Base-by-base conservation (phyloP, 1,140 invertebrate species). In the Ceratina japonica region DNA sequence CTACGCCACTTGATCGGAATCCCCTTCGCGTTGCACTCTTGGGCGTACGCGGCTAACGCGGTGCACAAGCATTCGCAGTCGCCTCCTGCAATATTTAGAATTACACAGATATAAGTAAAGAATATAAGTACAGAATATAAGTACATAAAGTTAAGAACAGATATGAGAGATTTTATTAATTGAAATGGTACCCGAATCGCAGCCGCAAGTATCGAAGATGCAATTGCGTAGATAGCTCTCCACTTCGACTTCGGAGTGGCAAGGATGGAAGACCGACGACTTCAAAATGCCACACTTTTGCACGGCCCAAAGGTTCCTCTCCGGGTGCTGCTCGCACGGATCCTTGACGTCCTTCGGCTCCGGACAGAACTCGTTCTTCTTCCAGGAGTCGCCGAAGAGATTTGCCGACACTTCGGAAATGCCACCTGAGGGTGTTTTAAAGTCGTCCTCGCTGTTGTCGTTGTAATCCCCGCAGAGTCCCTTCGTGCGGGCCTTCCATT, bases 401-500 rank as follows among this genome's bases (percentile, higher is more conserved):
- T 94, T 92, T 0, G 95, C 92, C 13, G 95, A 96, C 0, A 94
- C 95, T 88, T 97, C 96, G 2, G 95, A 91, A 27, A 95, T 89
- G 0, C 96, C 96, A 24, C 95, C 94, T 0, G 96, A 95, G 0
- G 97, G 97, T 5, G 96, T 96, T 88, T 96, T 95, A 93, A 98
- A 98, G 87, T 98, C 97, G 86, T 98, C 96, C 12, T 93, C 92
- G 71, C 94, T 93, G 86, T 98, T 95, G 37, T 95, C 95, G 90
- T 99, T 97, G 90, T 96, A 98, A 90, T 98, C 98, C 0, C 98
- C 97, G 91, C 97, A 98, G 3, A 98, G 92, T 66, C 98, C 98
- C 92, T 94, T 95, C 5, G 97, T 94, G 93, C 96, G 88, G 54
- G 94, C 93, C 87, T 95, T 95, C 96, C 96, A 97, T 79, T 94